phyloP scores from a whole-genome alignment of 1,140 invertebrate genomes.

The Heliconius hewitsoni region DNA sequence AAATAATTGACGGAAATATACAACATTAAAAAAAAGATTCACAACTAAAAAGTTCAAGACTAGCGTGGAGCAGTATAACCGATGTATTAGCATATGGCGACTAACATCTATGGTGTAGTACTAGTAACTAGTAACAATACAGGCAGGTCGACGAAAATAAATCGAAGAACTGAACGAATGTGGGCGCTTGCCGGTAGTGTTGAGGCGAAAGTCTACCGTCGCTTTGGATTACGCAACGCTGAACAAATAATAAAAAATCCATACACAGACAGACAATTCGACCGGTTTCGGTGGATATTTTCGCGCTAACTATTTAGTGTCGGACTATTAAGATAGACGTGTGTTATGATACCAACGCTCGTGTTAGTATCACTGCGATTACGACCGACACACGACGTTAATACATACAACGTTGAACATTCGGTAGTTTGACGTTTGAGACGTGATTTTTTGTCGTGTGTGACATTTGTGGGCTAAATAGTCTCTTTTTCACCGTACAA shows the following conservation, averaged over 20 bases:
- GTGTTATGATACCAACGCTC: slow-evolving; percentile 53
- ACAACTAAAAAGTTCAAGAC: slow-evolving; percentile 42
- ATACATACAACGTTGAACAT: slow-evolving; percentile 43
- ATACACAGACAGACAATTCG: slow-evolving; percentile 50
- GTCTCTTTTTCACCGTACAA: too few species aligned
- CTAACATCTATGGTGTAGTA: slow-evolving; percentile 48
- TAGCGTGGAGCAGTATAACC: slow-evolving; percentile 33
- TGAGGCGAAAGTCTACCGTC: slow-evolving; percentile 54
- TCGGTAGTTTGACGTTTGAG: slow-evolving; percentile 37
- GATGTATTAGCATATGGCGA: slow-evolving; percentile 49
- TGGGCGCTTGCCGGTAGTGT: slow-evolving; percentile 55
- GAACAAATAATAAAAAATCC: slow-evolving; percentile 49
- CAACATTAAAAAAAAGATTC: neutral
- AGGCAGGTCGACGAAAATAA: slow-evolving; percentile 59
- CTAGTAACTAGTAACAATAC: slow-evolving; percentile 51
- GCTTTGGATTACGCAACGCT: slow-evolving; percentile 53
- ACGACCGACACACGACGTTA: slow-evolving; percentile 56
- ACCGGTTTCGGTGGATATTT: slow-evolving; percentile 65
- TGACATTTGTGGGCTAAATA: neutral
- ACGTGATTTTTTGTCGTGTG: slow-evolving; percentile 25
- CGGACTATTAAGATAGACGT: slow-evolving; percentile 56
- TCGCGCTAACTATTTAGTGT: slow-evolving; percentile 59
- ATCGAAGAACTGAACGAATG: slow-evolving; percentile 47
- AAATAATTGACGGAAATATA: slow-evolving; percentile 25
- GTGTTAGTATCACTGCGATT: slow-evolving; percentile 68